A percentile compares a stretch with the other conserved stretches of the same genome.
Conservation (phyloP, 2,888 invertebrate species). For the Leptogaster cylindrica region DNA sequence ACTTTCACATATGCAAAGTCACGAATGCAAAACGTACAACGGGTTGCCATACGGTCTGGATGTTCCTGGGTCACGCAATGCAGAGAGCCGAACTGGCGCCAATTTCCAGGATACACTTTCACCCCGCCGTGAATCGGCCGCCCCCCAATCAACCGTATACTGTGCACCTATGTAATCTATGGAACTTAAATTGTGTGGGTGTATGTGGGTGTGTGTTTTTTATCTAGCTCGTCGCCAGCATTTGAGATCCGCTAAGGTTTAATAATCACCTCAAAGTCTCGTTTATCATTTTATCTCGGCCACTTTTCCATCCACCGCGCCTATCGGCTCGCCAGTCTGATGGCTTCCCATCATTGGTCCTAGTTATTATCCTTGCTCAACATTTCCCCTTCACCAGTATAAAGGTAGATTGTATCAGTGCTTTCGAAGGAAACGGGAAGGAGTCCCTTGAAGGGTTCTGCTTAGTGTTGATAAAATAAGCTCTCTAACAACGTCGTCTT, state of each 20-base stretch:
- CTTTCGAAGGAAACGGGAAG: constrained; percentile 10
- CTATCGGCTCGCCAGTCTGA: constrained; percentile 15
- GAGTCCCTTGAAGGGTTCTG: constrained; percentile 18
- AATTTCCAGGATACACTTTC: constrained; percentile 15
- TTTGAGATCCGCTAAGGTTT: neutral
- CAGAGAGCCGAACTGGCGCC: constrained; percentile 28
- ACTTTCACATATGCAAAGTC: constrained; percentile 28
- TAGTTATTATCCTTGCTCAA: constrained; percentile 1
- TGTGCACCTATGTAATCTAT: neutral
- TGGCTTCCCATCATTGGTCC: constrained; percentile 11
- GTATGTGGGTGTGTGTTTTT: no score
- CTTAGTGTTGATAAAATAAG: constrained; percentile 30
- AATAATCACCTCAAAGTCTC: constrained; percentile 15
- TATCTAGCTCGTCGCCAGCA: neutral
- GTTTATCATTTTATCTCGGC: constrained; percentile 36
- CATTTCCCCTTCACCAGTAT: constrained; percentile 13
- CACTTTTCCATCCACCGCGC: constrained; percentile 15
- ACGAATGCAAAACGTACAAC: constrained; percentile 9
- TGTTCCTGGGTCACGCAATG: constrained; percentile 33
- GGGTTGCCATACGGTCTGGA: constrained; percentile 4
- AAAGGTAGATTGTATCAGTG: constrained; percentile 10
- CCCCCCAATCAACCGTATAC: no score
- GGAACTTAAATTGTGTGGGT: neutral
- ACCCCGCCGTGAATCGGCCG: no score
- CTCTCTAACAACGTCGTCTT: neutral